These are phyloP conservation scores for Gnathonemus echidnorhynchus DNA, from an alignment of 2,113 vertebrate species.

Conservation along the genomic window DNA sequence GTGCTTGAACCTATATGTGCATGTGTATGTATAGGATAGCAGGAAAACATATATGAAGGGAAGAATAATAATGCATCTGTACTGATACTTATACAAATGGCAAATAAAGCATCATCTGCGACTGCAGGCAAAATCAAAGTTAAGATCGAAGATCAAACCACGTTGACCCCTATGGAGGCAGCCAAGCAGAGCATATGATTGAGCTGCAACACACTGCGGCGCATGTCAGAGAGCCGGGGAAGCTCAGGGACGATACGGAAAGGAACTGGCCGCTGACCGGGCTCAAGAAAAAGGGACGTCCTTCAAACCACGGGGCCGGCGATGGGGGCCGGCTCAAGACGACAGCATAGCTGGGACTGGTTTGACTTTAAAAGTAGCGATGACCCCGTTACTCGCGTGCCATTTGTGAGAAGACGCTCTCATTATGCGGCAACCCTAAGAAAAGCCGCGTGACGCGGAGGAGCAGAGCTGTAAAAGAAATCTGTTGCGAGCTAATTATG, in stretches of 20 bases:
- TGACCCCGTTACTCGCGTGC: neutral
- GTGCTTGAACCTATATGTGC: neutral
- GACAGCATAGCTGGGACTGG: neutral
- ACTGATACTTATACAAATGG: neutral
- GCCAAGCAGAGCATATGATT: neutral
- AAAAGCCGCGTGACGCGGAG: conserved; percentile 45
- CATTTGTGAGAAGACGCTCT: conserved; percentile 34
- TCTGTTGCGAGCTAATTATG: conserved; percentile 56
- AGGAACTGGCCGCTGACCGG: neutral
- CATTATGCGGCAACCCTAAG: conserved; percentile 34
- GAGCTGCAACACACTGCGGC: neutral
- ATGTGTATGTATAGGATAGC: neutral
- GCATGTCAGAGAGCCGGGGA: neutral
- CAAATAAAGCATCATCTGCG: neutral
- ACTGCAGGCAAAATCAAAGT: neutral
- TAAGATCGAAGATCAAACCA: neutral
- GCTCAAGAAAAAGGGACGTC: neutral
- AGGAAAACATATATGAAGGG: neutral
- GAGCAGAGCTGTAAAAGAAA: conserved; percentile 46
- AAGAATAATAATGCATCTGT: neutral
- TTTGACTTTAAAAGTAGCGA: neutral
- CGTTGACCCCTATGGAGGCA: neutral
- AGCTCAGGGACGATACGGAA: neutral
- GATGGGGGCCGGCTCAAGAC: neutral
- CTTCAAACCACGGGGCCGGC: neutral